Conservation (phyloP, 2,797 vertebrate genomes). For the Chiroxiphia lanceolata region DNA sequence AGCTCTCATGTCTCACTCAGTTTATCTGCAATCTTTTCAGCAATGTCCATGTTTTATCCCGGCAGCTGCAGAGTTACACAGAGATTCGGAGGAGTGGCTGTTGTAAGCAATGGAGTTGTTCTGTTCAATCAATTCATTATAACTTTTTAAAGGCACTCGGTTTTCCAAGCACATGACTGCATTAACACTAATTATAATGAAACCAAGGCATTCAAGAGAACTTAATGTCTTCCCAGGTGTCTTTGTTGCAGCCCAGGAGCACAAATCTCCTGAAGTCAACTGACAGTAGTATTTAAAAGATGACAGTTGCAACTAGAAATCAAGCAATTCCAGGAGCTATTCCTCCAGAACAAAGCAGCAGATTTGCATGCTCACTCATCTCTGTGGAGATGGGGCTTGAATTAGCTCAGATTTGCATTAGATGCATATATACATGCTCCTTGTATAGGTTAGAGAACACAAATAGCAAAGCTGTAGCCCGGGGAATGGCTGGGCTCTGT, state of each 20-base stretch:
- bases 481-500: neutral
- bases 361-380: constrained; percentile 63
- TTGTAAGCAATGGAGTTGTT: neutral
- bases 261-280: neutral
- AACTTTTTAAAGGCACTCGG: neutral
- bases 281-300: constrained; percentile 28
- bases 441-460: constrained; percentile 27
- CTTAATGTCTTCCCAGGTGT: neutral
- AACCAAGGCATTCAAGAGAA: neutral
- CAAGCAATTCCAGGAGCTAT: constrained; percentile 47
- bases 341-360: constrained; percentile 39
- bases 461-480: constrained; percentile 7
- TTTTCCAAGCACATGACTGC: neutral
- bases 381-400: constrained; percentile 14
- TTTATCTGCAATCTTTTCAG: neutral
- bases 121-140: neutral
- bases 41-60: neutral
- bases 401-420: constrained; percentile 62
- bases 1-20: neutral
- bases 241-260: neutral
- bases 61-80: neutral
- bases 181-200: neutral
- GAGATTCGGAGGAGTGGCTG: neutral
- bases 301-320: constrained; percentile 20
- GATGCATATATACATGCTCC: neutral